These are phyloP conservation scores for Lepidurus apus DNA, from an alignment of 1,140 invertebrate genomes.

Conservation along the genomic window DNA sequence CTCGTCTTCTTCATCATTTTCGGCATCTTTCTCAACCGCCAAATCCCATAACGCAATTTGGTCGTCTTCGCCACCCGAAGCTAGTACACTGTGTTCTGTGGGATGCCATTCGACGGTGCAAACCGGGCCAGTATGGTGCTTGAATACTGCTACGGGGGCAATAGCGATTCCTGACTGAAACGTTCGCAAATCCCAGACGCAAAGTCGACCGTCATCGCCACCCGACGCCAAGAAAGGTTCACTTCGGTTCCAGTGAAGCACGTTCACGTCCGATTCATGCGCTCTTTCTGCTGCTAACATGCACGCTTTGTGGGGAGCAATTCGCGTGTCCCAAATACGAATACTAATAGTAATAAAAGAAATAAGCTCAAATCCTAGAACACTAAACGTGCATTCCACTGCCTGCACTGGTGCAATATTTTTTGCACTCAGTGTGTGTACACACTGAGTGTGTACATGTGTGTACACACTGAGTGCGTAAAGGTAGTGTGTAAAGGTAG, in stretches of 20 bases:
- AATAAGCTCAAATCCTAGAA: background rate
- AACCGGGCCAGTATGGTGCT: slow-evolving; percentile 84
- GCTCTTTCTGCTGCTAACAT: slow-evolving; percentile 83
- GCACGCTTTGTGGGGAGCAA: slow-evolving; percentile 75
- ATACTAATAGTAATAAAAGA: slow-evolving; percentile 51
- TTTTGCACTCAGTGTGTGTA: no score
- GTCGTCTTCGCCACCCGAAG: slow-evolving; percentile 88
- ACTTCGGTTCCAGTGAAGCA: slow-evolving; percentile 91
- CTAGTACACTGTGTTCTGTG: slow-evolving; percentile 82
- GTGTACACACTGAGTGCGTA: background rate
- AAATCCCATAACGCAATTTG: slow-evolving; percentile 98
- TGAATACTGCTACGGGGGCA: slow-evolving; percentile 78
- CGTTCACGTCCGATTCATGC: slow-evolving; percentile 91
- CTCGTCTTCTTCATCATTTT: slow-evolving; percentile 38
- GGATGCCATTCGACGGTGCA: slow-evolving; percentile 98
- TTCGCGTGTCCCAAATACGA: slow-evolving; percentile 84
- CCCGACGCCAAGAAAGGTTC: slow-evolving; percentile 88
- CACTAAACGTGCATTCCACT: background rate
- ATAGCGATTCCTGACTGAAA: slow-evolving; percentile 56
- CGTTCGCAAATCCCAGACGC: slow-evolving; percentile 92
- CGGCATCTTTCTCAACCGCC: slow-evolving; percentile 75
- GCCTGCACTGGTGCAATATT: no score
- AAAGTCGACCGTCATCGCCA: slow-evolving; percentile 90
- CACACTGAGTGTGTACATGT: no score
- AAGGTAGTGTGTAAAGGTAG: no score